Base-by-base conservation (phyloP, 2,113 vertebrate species). In the Pollachius pollachius region DNA sequence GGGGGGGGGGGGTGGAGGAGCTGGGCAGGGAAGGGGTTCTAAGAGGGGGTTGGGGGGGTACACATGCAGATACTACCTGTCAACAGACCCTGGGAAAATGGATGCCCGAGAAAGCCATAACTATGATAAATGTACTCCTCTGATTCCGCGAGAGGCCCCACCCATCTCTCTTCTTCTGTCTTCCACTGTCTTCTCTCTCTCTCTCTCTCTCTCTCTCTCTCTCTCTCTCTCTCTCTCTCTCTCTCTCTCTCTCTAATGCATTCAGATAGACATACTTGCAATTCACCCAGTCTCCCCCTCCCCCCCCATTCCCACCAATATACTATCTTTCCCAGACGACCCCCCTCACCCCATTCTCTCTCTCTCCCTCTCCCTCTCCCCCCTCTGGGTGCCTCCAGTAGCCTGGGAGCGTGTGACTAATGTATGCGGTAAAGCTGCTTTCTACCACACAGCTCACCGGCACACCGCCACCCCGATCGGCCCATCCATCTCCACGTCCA, bases 381-480 rank as follows among this genome's bases (percentile, higher is more conserved):
- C 37, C 12, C 30, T 52, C 18, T 9, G 34, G 48, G 64, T 48
- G 4, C 37, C 34, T 37, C 74, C 74, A 77, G 83, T 71, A 83
- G 81, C 59, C 77, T 72, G 81, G 12, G 41, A 74, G 73, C 48
- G 41, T 81, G 85, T 97, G 96, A 98, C 95, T 96, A 97, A 98
- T 98, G 96, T 93, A 96, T 95, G 95, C 95, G 93, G 95, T 98
- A 96, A 96, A 96, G 94, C 94, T 93, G 89, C 92, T 93, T 88
- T 91, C 94, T 94, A 94, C 94, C 94, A 93, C 92, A 93, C 93
- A 91, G 89, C 94, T 95, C 95, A 94, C 94, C 92, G 92, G 93
- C 84, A 89, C 95, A 93, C 95, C 93, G 91, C 89, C 92, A 89
- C 94, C 94, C 93, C 93, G 90, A 94, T 93, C 91, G 92, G 90